These are phyloP conservation scores for Lymantria monacha DNA, from an alignment of 2,888 invertebrate genomes.

Conservation along the genomic window DNA sequence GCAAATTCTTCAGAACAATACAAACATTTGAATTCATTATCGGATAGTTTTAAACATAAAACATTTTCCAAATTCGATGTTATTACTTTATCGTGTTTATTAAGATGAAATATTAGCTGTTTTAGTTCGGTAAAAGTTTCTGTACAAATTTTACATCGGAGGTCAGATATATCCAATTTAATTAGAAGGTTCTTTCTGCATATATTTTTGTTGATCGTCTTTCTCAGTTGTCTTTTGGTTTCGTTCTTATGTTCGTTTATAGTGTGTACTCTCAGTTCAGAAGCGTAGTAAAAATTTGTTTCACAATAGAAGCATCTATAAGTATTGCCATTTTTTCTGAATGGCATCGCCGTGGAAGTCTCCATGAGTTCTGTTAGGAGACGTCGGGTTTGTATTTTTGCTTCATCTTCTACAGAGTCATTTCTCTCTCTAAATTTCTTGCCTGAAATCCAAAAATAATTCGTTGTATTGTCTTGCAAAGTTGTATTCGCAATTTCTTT, in stretches of 20 bases:
- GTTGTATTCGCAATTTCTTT: neutral
- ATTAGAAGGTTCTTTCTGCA: conserved; percentile 10
- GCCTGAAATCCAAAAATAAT: conserved; percentile 19
- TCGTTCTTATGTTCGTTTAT: conserved; percentile 5
- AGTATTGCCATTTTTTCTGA: conserved; percentile 15
- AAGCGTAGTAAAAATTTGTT: conserved; percentile 6
- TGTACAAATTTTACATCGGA: conserved; percentile 18
- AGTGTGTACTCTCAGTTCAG: conserved; percentile 16
- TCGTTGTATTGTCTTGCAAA: conserved; percentile 5
- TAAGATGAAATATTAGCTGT: conserved; percentile 13
- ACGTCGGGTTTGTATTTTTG: conserved; percentile 5
- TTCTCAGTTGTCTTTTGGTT: conserved; percentile 5
- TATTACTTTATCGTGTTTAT: conserved; percentile 10
- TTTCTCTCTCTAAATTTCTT: conserved; percentile 1
- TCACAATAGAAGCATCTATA: conserved; percentile 26
- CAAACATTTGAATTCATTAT: conserved; percentile 18
- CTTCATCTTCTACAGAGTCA: neutral
- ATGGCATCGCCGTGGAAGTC: conserved; percentile 20
- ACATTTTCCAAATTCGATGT: conserved; percentile 9
- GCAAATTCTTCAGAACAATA: conserved; percentile 17
- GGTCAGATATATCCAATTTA: conserved; percentile 19
- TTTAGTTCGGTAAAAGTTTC: conserved; percentile 4
- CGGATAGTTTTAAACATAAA: conserved; percentile 21
- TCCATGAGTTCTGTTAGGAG: conserved; percentile 14
- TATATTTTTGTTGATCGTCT: conserved; percentile 7